Conservation (phyloP, 53 echinoderm and acorn worm species). For the Crossaster papposus region DNA sequence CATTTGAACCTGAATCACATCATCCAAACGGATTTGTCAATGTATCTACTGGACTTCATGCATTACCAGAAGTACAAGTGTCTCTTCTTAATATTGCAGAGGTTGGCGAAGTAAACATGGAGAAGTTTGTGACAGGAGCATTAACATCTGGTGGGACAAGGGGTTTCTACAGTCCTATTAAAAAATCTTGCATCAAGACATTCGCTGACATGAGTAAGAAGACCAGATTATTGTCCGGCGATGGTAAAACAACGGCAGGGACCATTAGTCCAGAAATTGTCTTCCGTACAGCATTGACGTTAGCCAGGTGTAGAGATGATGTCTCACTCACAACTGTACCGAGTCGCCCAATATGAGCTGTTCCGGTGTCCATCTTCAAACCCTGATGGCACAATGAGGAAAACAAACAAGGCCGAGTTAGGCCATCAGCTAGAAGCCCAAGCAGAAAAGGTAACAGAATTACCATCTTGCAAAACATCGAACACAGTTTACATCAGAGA, state of each 20-base stretch:
- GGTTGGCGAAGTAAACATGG: no score
- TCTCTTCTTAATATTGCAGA: not conserved
- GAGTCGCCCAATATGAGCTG: conserved; percentile 32
- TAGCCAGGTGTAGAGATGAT: conserved; percentile 37
- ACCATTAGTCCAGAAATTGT: conserved; percentile 48
- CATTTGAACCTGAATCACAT: conserved; percentile 12
- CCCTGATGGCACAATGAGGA: no score
- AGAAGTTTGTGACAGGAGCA: no score
- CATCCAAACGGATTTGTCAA: no score
- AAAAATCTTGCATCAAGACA: conserved; percentile 17
- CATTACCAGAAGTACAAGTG: not conserved
- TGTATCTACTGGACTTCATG: no score
- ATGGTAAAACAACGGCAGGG: conserved; percentile 31
- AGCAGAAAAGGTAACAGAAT: no score
- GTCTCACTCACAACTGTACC: conserved; percentile 32
- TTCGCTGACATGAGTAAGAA: conserved; percentile 54
- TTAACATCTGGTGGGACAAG: not conserved
- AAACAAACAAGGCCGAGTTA: no score
- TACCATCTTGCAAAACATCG: no score
- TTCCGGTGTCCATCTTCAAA: not conserved
- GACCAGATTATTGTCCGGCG: conserved; percentile 25
- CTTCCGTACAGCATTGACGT: conserved; percentile 50
- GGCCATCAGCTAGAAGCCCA: no score
- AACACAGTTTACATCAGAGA: no score
- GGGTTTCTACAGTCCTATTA: conserved; percentile 59